phyloP scores from a whole-genome alignment of 64 coral and sea anemone species.

The Catalaphyllia jardinei region DNA sequence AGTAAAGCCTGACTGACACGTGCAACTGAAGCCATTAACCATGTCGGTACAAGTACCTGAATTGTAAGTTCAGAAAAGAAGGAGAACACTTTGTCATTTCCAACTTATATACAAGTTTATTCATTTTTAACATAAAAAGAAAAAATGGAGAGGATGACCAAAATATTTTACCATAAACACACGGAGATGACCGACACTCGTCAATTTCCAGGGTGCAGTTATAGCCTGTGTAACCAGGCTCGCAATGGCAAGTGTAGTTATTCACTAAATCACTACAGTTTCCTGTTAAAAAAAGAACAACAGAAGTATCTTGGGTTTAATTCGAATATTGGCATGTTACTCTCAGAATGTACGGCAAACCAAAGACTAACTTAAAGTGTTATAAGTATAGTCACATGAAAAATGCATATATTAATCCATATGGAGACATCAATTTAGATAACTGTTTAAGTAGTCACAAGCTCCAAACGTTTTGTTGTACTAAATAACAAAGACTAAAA shows the following conservation, averaged over 20 bases:
- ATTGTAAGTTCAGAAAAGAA: not conserved
- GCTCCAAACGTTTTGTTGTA: too few relatives aligned
- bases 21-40: constrained; percentile 7
- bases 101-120: not conserved
- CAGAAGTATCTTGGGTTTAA: too few relatives aligned
- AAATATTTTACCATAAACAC: not conserved
- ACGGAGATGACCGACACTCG: constrained; percentile 4
- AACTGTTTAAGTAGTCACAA: too few relatives aligned
- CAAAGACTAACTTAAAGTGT: too few relatives aligned
- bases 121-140: not conserved
- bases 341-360: too few relatives aligned
- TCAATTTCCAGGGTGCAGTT: not conserved
- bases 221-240: not conserved
- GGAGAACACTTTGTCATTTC: not conserved
- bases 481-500: too few relatives aligned
- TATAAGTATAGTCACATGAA: too few relatives aligned
- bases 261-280: not conserved
- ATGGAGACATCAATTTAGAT: too few relatives aligned
- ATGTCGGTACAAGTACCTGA: not conserved
- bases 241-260: not conserved
- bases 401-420: too few relatives aligned
- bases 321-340: too few relatives aligned
- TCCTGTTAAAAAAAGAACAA: not conserved
- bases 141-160: not conserved
- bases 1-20: not conserved